Conservation (phyloP, 2,113 vertebrate genomes). For the Istiophorus platypterus region DNA sequence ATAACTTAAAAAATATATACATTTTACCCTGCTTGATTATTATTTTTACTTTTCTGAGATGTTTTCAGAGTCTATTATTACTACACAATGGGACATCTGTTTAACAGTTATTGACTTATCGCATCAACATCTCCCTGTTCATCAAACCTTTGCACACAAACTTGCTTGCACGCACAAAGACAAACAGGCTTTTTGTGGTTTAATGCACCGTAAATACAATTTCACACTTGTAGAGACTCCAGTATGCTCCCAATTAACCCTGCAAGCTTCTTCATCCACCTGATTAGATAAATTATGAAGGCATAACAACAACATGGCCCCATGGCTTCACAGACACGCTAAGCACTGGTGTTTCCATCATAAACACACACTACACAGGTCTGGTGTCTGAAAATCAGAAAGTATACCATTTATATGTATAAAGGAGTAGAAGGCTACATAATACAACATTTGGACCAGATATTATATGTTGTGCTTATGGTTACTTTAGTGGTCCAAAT, state of each 20-base stretch:
- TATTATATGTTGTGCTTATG: not conserved
- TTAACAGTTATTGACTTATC: slow-evolving; percentile 74
- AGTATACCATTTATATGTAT: not conserved
- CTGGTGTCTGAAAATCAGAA: not conserved
- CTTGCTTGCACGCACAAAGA: slow-evolving; percentile 41
- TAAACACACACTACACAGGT: slow-evolving; percentile 36
- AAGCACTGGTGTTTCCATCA: slow-evolving; percentile 46
- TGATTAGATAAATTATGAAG: slow-evolving; percentile 83
- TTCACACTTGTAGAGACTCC: slow-evolving; percentile 78
- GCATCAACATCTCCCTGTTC: slow-evolving; percentile 57
- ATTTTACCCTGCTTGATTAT: slow-evolving; percentile 1
- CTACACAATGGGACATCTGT: slow-evolving; percentile 36
- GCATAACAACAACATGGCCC: slow-evolving; percentile 73
- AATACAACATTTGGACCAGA: not conserved
- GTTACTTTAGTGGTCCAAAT: not conserved
- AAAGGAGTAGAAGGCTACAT: not conserved
- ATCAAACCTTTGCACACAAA: slow-evolving; percentile 49
- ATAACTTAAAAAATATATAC: not conserved
- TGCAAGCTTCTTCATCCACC: slow-evolving; percentile 77
- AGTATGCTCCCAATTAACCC: slow-evolving; percentile 85
- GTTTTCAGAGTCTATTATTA: slow-evolving; percentile 40
- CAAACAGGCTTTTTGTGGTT: slow-evolving; percentile 62
- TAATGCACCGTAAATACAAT: slow-evolving; percentile 79
- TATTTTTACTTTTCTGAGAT: not conserved
- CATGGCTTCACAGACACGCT: slow-evolving; percentile 34